phyloP scores from a whole-genome alignment of 2,888 invertebrate species.

The Acheta domesticus region DNA sequence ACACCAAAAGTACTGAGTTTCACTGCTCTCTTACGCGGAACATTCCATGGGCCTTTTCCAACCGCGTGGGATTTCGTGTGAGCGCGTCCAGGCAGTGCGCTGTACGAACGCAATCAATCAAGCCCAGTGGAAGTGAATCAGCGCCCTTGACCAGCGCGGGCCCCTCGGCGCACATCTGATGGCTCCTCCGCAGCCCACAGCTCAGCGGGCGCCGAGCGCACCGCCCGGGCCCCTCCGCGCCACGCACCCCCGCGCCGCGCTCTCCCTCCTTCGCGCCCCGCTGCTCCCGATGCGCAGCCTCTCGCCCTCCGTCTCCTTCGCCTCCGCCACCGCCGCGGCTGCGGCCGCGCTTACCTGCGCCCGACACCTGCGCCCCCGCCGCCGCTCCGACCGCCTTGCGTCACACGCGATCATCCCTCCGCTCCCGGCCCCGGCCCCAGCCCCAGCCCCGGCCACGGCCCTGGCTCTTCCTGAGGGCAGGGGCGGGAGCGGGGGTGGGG shows the following conservation, averaged over 20 bases:
- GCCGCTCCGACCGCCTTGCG: not conserved
- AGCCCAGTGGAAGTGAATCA: not conserved
- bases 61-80: too few relatives aligned
- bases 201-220: too few relatives aligned
- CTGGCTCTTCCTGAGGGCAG: too few relatives aligned
- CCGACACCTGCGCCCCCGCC: not conserved
- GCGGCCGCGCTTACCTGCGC: not conserved
- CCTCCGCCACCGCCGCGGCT: not conserved
- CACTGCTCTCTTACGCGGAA: too few relatives aligned
- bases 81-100: not conserved
- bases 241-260: not conserved
- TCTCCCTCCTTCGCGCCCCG: not conserved
- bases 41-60: too few relatives aligned
- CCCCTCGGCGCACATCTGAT: not conserved
- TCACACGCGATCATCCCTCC: constrained; percentile 5
- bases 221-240: not conserved
- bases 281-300: not conserved
- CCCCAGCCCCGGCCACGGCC: too few relatives aligned
- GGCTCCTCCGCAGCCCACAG: not conserved
- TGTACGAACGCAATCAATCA: constrained; percentile 4
- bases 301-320: not conserved
- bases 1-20: too few relatives aligned
- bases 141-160: not conserved
- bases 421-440: too few relatives aligned
- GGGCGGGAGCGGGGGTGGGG: too few relatives aligned